Evolutionary conservation across 2,888 invertebrate species (phyloP).

Genomic region (Dasypogon diadema): DNA sequence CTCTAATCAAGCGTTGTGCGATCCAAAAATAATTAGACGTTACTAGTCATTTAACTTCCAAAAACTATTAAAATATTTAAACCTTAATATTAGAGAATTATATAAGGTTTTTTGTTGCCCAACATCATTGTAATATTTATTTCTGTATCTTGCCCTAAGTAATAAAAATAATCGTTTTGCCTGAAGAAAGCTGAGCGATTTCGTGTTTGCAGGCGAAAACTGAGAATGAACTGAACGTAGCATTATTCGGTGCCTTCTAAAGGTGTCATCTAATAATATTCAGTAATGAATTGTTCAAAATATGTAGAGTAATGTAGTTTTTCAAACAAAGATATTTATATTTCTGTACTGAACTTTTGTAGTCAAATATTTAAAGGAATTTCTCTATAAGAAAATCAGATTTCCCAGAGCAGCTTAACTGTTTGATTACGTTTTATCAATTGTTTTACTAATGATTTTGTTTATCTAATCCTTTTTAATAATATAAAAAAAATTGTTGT

Average conservation of each 20-base stretch:
- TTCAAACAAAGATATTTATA: constrained; percentile 27
- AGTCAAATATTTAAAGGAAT: constrained; percentile 12
- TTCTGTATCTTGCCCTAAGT: constrained; percentile 22
- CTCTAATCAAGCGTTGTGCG: constrained; percentile 35
- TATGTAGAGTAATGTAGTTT: neutral
- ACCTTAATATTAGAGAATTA: constrained; percentile 22
- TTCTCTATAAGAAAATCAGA: neutral
- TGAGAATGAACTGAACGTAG: neutral
- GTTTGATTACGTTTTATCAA: constrained; percentile 23
- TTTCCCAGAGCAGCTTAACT: constrained; percentile 1
- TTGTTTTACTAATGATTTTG: constrained; percentile 42
- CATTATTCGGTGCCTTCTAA: constrained; percentile 15
- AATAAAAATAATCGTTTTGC: neutral
- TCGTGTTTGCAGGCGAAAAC: neutral
- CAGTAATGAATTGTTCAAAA: neutral
- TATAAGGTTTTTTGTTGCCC: constrained; percentile 1
- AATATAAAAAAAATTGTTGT: constrained; percentile 36
- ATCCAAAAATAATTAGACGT: constrained; percentile 42
- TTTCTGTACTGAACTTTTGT: constrained; percentile 28
- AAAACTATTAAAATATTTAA: constrained; percentile 42
- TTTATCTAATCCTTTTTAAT: constrained; percentile 47
- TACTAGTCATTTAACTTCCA: constrained; percentile 49
- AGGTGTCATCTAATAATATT: constrained; percentile 7
- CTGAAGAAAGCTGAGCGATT: constrained; percentile 1
- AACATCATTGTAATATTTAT: constrained; percentile 36